Evolutionary conservation across 1,140 invertebrate genomes (phyloP), one percentile per base, ranked within the genome.

Genomic region (Platorchestia sp.): DNA sequence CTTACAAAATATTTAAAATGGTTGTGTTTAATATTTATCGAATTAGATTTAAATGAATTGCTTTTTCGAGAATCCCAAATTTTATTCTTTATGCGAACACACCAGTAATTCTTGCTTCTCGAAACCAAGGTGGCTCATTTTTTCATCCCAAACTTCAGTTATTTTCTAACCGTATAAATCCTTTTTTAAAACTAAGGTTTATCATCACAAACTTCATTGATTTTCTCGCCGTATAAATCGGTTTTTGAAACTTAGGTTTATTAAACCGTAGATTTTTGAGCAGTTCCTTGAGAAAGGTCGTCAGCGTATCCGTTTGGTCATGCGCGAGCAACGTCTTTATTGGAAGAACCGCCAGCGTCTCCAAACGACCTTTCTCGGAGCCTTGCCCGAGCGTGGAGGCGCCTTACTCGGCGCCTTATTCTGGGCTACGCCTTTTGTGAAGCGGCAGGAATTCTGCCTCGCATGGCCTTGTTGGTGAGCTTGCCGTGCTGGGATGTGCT

Each of bases 311-410:
- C 87, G 43, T 89, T 44, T 89, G 41, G 87, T 42, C 87, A 89
- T 42, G 43, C 14, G 87, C 87, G 87, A 89, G 41, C 87, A 89
- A 89, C 87, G 87, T 89, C 87, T 89, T 89, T 89, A 89, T 89
- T 89, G 87, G 87, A 89, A 89, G 87, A 89, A 89, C 87, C 41
- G 14, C 87, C 87, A 42, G 87, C 41, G 41, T 89, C 87, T 42
- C 36, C 43, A 41, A 44, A 89, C 87, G 43, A 89, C 87, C 87
- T 89, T 89, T 89, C 87, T 89, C 87, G 87, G 87, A 44, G 87
- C 87, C 87, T 89, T 89, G 87, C 87, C 87, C 87, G 87, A 41
- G 5, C 87, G 87, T 44, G 41, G n/a, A 89, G 87, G 87, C 87
- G n/a, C 87, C 87, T 44, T 89, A 42, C 87, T 44, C 87, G 87